These are phyloP conservation scores for Lepeophtheirus salmonis DNA, from an alignment of 1,140 invertebrate species.

Conservation along the genomic window DNA sequence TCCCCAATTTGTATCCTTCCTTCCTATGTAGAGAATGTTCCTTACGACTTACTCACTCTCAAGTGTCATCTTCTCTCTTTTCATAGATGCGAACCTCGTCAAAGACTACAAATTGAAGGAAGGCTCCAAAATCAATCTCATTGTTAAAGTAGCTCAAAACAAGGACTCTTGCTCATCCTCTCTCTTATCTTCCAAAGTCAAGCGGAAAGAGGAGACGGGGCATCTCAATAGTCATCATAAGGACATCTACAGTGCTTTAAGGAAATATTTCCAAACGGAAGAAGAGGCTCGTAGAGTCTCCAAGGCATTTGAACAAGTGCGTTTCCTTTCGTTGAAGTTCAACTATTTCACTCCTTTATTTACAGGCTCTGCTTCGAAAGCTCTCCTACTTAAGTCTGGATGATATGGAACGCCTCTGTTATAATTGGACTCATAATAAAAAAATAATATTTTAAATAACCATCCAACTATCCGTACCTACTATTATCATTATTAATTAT, in stretches of 20 bases:
- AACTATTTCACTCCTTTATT: neutral
- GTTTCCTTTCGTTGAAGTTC: neutral
- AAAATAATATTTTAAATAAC: conserved; percentile 7
- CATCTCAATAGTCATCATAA: too few species aligned
- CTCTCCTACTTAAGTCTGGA: conserved; percentile 6
- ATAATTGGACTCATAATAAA: neutral
- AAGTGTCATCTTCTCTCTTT: neutral
- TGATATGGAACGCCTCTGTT: conserved; percentile 1
- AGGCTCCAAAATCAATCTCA: conserved; percentile 10
- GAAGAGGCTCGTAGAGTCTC: neutral
- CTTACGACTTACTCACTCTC: too few species aligned
- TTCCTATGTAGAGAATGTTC: neutral
- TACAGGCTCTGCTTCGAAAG: neutral
- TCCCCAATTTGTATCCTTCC: neutral
- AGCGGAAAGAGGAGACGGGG: neutral
- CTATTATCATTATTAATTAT: neutral
- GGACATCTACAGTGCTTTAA: neutral
- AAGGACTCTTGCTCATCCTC: neutral
- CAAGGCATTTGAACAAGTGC: neutral
- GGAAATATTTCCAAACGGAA: conserved; percentile 2
- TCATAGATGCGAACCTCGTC: neutral
- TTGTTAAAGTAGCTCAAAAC: neutral
- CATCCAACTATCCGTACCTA: too few species aligned
- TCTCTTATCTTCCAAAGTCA: neutral
- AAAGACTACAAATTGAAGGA: neutral